Conservation (phyloP, 2,888 invertebrate species). For the Iselma pallidipennis region DNA sequence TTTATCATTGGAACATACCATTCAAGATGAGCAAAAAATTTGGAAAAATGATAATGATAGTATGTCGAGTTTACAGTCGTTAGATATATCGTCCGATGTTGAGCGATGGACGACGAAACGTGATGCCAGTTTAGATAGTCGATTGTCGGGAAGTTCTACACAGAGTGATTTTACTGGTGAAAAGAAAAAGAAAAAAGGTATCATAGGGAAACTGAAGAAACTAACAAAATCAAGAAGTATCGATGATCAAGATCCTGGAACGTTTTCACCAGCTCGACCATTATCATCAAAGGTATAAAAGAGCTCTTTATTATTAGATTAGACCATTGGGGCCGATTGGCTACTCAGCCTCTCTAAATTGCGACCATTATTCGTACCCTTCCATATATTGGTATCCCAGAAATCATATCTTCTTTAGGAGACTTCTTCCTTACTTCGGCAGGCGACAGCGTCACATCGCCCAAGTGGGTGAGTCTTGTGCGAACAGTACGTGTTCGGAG, state of each 20-base stretch:
- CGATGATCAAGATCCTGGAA: conserved; percentile 64
- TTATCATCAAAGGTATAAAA: conserved; percentile 63
- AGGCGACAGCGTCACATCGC: too few species aligned
- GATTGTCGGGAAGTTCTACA: conserved; percentile 81
- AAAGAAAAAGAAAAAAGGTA: conserved; percentile 78
- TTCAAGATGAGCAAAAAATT: conserved; percentile 65
- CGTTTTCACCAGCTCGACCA: conserved; percentile 45
- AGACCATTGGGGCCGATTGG: too few species aligned
- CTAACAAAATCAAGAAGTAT: conserved; percentile 83
- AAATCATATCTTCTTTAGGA: too few species aligned
- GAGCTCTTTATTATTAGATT: too few species aligned
- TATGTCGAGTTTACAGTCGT: conserved; percentile 79
- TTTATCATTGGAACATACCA: conserved; percentile 72
- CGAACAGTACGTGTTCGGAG: too few species aligned
- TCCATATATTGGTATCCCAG: too few species aligned
- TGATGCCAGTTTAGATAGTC: conserved; percentile 80
- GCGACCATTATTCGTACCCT: too few species aligned
- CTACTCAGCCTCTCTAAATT: too few species aligned
- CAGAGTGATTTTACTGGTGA: conserved; percentile 79
- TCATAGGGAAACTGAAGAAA: conserved; percentile 83
- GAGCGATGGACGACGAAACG: conserved; percentile 66
- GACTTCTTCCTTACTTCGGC: too few species aligned
- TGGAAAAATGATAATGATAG: conserved; percentile 82
- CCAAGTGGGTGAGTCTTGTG: too few species aligned
- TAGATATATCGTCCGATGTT: conserved; percentile 55